phyloP scores from a whole-genome alignment of 2,797 vertebrate species.

The Microctenopoma steveboyesi region DNA sequence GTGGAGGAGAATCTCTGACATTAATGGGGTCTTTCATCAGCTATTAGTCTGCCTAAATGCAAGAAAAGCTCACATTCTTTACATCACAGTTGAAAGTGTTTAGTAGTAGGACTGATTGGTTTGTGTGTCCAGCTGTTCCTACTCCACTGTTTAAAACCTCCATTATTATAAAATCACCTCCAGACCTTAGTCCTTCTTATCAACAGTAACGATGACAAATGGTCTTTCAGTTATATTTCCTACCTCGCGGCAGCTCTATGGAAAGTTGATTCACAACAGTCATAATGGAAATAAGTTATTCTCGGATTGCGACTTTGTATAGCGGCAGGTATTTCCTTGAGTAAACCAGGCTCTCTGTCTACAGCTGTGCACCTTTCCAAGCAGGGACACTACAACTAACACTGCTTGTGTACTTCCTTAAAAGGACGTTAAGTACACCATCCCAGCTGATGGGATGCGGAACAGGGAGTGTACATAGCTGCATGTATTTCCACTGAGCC shows the following conservation, averaged over 20 bases:
- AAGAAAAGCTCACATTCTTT: conserved; percentile 13
- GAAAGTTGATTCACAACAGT: conserved; percentile 40
- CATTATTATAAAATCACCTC: neutral
- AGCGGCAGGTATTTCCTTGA: conserved; percentile 75
- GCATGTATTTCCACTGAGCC: conserved; percentile 56
- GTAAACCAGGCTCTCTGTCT: conserved; percentile 69
- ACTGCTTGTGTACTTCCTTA: conserved; percentile 76
- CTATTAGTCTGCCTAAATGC: conserved; percentile 24
- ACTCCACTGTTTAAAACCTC: neutral
- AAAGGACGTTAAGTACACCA: conserved; percentile 72
- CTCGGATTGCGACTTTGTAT: conserved; percentile 55
- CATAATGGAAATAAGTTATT: conserved; percentile 71
- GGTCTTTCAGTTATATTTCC: neutral
- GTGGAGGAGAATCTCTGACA: conserved; percentile 36
- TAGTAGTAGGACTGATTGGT: conserved; percentile 1
- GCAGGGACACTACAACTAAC: conserved; percentile 68
- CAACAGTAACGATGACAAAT: neutral
- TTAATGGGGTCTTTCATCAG: conserved; percentile 47
- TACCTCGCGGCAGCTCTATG: conserved; percentile 24
- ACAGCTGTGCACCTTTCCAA: conserved; percentile 62
- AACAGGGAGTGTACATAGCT: conserved; percentile 54
- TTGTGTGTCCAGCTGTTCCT: conserved; percentile 12
- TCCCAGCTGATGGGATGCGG: conserved; percentile 58
- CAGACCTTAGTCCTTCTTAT: neutral
- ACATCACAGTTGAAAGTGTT: neutral